Evolutionary conservation across 2,888 invertebrate species (phyloP).

Genomic region (Drosophila rellima): DNA sequence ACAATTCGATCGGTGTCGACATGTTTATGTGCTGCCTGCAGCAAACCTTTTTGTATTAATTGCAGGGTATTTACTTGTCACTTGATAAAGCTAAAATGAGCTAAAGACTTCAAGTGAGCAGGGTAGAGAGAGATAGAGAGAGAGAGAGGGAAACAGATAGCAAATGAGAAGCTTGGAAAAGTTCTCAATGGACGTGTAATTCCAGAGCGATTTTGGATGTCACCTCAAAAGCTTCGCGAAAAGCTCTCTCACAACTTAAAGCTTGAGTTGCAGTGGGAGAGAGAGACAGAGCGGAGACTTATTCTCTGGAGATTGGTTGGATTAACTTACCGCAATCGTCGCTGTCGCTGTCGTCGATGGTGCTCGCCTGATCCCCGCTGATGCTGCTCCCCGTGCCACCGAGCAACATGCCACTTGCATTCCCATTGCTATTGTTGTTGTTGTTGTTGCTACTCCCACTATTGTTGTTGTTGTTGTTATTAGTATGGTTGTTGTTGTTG

Average conservation of each 20-base stretch:
- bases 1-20: too few species aligned
- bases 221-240: background rate
- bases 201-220: too few species aligned
- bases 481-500: slow-evolving; percentile 32
- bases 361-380: slow-evolving; percentile 84
- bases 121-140: background rate
- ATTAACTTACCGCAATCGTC: slow-evolving; percentile 84
- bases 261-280: background rate
- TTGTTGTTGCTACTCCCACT: slow-evolving; percentile 34
- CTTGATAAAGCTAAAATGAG: background rate
- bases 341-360: slow-evolving; percentile 86
- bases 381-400: slow-evolving; percentile 81
- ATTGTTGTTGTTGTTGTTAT: slow-evolving; percentile 46
- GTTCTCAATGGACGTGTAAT: background rate
- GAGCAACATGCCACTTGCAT: slow-evolving; percentile 56
- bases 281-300: background rate
- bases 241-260: background rate
- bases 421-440: slow-evolving; percentile 59
- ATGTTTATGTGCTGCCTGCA: too few species aligned
- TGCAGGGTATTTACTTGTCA: background rate
- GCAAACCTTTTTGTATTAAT: too few species aligned
- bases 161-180: background rate
- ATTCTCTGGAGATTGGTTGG: background rate
- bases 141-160: background rate
- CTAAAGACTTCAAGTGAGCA: background rate